Evolutionary conservation across 2,113 vertebrate species (phyloP).

Genomic region (Neogale vison): DNA sequence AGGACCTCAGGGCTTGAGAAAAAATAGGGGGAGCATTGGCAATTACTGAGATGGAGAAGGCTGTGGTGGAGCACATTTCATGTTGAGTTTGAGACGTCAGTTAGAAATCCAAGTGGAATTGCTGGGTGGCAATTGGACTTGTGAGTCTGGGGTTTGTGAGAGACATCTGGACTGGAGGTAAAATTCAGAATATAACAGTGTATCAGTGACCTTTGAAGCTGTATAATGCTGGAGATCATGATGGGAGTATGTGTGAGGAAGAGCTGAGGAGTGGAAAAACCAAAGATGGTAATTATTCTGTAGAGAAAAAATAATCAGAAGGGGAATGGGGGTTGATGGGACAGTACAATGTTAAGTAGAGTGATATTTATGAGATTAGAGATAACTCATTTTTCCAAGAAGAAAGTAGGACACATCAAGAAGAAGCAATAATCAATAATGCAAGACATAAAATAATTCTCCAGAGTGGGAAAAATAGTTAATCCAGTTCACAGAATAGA

Average conservation of each 20-base stretch:
- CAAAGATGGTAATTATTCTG: background rate
- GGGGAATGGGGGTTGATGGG: background rate
- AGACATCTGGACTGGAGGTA: background rate
- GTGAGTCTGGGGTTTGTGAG: background rate
- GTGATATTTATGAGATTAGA: background rate
- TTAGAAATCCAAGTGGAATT: constrained; percentile 41
- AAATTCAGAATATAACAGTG: constrained; percentile 22
- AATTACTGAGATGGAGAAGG: background rate
- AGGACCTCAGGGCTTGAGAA: background rate
- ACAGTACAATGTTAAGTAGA: background rate
- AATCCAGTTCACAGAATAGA: background rate
- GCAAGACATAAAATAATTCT: background rate
- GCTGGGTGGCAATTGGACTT: background rate
- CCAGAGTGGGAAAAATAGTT: background rate
- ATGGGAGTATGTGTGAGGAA: background rate
- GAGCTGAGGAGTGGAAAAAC: background rate
- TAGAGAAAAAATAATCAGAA: background rate
- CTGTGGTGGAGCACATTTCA: background rate
- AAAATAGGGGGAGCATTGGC: background rate
- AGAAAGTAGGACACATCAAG: background rate
- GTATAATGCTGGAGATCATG: background rate
- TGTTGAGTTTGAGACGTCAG: constrained; percentile 20
- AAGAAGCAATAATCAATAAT: background rate
- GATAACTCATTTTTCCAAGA: background rate
- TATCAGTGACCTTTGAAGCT: background rate